A percentile compares a stretch with the other conserved stretches of the same genome.
phyloP scores from a whole-genome alignment of 2,888 invertebrate genomes.

The Eupithecia vulgata region DNA sequence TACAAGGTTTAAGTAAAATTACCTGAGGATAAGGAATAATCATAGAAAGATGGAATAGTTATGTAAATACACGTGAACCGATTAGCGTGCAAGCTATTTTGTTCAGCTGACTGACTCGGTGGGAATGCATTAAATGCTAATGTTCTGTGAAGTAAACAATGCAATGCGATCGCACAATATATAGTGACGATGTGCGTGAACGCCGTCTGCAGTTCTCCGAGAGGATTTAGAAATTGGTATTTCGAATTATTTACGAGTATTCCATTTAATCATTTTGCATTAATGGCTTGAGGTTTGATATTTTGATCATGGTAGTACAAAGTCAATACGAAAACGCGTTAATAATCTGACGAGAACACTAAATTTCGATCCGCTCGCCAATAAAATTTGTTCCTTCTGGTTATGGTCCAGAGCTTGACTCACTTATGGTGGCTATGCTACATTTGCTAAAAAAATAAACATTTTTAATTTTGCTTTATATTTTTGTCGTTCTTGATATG shows the following conservation, averaged over 20 bases:
- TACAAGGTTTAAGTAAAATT: background rate
- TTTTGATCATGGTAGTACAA: background rate
- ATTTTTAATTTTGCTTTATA: too few relatives aligned
- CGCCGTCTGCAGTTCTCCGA: background rate
- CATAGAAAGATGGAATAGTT: background rate
- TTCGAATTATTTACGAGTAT: too few relatives aligned
- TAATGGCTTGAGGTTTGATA: background rate
- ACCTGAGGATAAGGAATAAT: background rate
- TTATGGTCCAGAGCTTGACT: too few relatives aligned
- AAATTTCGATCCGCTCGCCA: too few relatives aligned
- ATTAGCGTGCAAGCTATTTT: slow-evolving; percentile 8
- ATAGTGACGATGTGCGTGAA: background rate
- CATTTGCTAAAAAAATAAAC: too few relatives aligned
- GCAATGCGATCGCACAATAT: background rate
- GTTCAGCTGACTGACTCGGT: background rate
- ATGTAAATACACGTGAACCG: background rate
- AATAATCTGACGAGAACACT: too few relatives aligned
- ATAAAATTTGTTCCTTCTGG: too few relatives aligned
- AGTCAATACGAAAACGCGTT: background rate
- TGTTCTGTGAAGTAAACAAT: slow-evolving; percentile 6
- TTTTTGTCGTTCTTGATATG: too few relatives aligned
- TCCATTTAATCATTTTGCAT: too few relatives aligned
- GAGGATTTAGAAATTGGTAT: too few relatives aligned
- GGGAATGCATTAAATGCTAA: slow-evolving; percentile 3
- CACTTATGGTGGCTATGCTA: too few relatives aligned